Conservation (phyloP, 2,888 invertebrate species). For the Tetropium fuscum region DNA sequence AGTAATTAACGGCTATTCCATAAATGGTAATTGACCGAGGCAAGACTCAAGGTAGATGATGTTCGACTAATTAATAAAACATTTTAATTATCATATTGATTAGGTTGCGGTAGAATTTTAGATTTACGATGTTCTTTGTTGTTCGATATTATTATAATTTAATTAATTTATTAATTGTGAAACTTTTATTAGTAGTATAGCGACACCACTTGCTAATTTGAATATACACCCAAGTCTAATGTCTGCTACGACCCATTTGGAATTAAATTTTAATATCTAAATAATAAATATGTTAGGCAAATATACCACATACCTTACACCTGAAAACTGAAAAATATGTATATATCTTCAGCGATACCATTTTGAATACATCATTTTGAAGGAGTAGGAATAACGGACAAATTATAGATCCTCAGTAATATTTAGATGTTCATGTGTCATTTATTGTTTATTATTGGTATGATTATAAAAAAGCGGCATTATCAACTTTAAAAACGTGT, state of each 20-base stretch:
- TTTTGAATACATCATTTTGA: no score
- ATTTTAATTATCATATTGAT: conserved; percentile 51
- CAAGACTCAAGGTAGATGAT: conserved; percentile 33
- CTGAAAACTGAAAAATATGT: no score
- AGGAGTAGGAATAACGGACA: no score
- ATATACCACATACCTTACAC: no score
- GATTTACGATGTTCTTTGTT: conserved; percentile 15
- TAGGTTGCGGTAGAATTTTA: conserved; percentile 33
- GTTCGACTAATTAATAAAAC: conserved; percentile 49
- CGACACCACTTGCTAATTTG: conserved; percentile 12
- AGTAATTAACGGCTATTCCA: conserved; percentile 23
- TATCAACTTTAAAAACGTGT: no score
- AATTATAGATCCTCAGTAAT: no score
- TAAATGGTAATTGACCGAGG: conserved; percentile 8
- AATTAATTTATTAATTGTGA: conserved; percentile 32
- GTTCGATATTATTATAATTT: conserved; percentile 23
- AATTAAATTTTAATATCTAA: conserved; percentile 2
- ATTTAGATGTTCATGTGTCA: no score
- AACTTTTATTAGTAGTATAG: conserved; percentile 8
- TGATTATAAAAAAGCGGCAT: no score
- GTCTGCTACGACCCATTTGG: conserved; percentile 2
- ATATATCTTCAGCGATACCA: no score
- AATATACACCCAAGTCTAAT: background rate
- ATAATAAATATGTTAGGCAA: background rate
- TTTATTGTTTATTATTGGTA: no score